Evolutionary conservation across 2,113 vertebrate genomes (phyloP).

Genomic region (Candoia aspera): DNA sequence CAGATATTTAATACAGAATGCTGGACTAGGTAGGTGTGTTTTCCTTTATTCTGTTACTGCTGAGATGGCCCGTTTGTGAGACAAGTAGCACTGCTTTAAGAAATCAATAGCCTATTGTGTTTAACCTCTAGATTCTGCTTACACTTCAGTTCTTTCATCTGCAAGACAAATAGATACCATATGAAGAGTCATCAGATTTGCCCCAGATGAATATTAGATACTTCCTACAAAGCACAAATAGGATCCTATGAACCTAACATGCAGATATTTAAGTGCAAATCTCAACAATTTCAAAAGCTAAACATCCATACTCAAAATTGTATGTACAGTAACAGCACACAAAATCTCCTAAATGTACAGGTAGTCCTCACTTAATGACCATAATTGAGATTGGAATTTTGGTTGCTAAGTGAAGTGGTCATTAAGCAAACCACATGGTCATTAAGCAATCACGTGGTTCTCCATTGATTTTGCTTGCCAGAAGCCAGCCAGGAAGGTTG

Average conservation of each 20-base stretch:
- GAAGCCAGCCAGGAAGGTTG: too few relatives aligned
- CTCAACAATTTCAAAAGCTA: not conserved
- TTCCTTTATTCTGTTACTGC: conserved; percentile 53
- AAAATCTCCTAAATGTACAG: not conserved
- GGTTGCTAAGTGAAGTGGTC: too few relatives aligned
- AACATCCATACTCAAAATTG: not conserved
- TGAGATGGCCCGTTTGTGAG: conserved; percentile 54
- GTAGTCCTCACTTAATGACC: too few relatives aligned
- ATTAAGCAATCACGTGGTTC: too few relatives aligned
- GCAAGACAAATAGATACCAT: conserved; percentile 51
- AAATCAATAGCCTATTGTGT: conserved; percentile 58
- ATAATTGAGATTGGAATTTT: too few relatives aligned
- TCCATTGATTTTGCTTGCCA: too few relatives aligned
- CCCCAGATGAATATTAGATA: conserved; percentile 55
- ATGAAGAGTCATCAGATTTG: conserved; percentile 58
- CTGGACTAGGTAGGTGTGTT: not conserved
- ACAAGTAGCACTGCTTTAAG: conserved; percentile 39
- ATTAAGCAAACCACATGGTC: too few relatives aligned
- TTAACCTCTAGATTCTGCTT: conserved; percentile 39
- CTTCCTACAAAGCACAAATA: conserved; percentile 54
- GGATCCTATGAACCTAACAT: conserved; percentile 11
- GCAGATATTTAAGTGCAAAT: conserved; percentile 26
- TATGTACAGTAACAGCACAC: not conserved
- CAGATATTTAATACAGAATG: too few relatives aligned
- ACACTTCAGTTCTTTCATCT: conserved; percentile 55